Evolutionary conservation across 2,888 invertebrate genomes (phyloP).

Genomic region (Hyposoter didymator): DNA sequence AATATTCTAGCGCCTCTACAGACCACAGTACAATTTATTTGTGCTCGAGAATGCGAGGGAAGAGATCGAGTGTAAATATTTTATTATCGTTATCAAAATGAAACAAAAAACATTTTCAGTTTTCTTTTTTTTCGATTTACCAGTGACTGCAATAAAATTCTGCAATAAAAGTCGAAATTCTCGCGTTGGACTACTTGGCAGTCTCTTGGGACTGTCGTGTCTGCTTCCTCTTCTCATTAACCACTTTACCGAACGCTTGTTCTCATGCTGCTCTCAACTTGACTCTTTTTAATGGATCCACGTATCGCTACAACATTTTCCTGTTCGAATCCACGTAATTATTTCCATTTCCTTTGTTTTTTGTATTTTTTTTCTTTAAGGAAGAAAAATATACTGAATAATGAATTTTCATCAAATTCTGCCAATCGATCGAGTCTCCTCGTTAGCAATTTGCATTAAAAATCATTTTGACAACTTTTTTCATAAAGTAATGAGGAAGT

Average conservation of each 20-base stretch:
- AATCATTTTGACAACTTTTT: too few species aligned
- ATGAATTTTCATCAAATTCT: background rate
- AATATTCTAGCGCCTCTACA: too few species aligned
- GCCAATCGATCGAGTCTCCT: background rate
- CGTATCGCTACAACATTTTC: conserved; percentile 10
- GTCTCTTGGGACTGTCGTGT: conserved; percentile 40
- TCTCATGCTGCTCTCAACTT: background rate
- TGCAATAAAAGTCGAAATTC: background rate
- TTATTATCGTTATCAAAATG: too few species aligned
- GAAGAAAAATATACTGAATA: background rate
- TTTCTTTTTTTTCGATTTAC: background rate
- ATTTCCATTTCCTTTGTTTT: background rate
- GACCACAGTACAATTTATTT: too few species aligned
- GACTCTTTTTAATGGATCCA: background rate
- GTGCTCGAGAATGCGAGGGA: too few species aligned
- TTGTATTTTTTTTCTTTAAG: background rate
- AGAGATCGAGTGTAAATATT: too few species aligned
- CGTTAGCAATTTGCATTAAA: background rate
- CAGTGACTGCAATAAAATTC: background rate
- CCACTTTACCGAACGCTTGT: conserved; percentile 32
- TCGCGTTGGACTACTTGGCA: background rate
- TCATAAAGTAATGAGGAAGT: too few species aligned
- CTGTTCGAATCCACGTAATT: background rate
- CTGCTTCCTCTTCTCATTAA: conserved; percentile 18
- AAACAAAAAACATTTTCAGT: too few species aligned